Percentiles rank a stretch among this genome's conserved stretches.
These are phyloP conservation scores for Aphaenogaster floridana DNA, from an alignment of 1,140 invertebrate species.

Conservation along the genomic window DNA sequence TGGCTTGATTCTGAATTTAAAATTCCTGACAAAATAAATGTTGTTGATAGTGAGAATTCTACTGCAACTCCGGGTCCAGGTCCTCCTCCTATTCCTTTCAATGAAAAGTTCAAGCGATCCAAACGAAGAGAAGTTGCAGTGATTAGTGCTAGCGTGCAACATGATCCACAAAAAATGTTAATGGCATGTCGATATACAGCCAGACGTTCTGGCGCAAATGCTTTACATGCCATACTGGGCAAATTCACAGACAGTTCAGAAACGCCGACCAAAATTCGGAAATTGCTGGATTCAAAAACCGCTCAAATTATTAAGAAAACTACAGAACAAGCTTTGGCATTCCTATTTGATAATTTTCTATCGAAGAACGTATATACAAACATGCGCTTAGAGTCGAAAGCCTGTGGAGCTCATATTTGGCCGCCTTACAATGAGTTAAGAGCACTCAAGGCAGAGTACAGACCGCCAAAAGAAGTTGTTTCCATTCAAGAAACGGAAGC, in stretches of 20 bases:
- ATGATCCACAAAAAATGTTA: slow-evolving; percentile 4
- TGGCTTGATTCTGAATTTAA: slow-evolving; percentile 11
- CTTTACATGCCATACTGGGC: background rate
- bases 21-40: background rate
- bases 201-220: background rate
- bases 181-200: background rate
- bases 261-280: slow-evolving; percentile 15
- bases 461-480: slow-evolving; percentile 18
- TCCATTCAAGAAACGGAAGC: background rate
- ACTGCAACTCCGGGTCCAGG: background rate
- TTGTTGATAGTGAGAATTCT: background rate
- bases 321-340: slow-evolving; percentile 44
- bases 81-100: background rate
- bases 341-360: slow-evolving; percentile 48
- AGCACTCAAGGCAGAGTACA: slow-evolving; percentile 16
- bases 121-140: background rate
- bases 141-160: background rate
- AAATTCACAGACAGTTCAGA: background rate
- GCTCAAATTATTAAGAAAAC: slow-evolving; percentile 32
- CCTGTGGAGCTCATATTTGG: slow-evolving; percentile 37
- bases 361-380: slow-evolving; percentile 40
- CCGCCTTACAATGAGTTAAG: slow-evolving; percentile 30
- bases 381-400: slow-evolving; percentile 44
- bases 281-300: slow-evolving; percentile 13
- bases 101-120: background rate